Conservation (phyloP, 2,113 vertebrate genomes). For the Myodes glareolus region DNA sequence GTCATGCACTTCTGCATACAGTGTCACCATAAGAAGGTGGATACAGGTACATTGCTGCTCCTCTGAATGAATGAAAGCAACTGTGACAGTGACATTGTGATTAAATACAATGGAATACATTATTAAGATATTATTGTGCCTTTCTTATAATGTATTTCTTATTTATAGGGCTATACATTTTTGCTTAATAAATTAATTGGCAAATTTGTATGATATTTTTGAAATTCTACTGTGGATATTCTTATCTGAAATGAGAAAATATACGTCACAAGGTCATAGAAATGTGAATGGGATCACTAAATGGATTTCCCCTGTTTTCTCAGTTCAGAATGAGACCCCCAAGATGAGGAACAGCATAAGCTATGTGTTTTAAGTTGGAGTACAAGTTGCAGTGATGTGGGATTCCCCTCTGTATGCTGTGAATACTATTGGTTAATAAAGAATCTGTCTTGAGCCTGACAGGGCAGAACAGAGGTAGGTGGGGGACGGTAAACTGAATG, state of each 20-base stretch:
- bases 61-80: neutral
- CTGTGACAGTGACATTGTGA: neutral
- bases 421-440: too few relatives aligned
- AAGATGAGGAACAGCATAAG: neutral
- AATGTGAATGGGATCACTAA: neutral
- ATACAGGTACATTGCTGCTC: neutral
- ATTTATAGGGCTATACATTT: neutral
- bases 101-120: neutral
- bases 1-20: neutral
- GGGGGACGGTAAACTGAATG: too few relatives aligned
- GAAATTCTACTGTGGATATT: neutral
- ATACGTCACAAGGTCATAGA: neutral
- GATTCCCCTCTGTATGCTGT: too few relatives aligned
- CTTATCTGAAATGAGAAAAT: neutral
- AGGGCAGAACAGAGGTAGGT: too few relatives aligned
- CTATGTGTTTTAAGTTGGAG: neutral
- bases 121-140: neutral
- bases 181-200: neutral
- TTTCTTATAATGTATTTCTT: conserved; percentile 17
- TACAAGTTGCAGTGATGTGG: too few relatives aligned
- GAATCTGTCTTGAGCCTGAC: too few relatives aligned
- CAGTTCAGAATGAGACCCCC: neutral
- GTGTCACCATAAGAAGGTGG: neutral
- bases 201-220: neutral
- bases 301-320: neutral